Evolutionary conservation across 2,113 vertebrate species (phyloP), one percentile per base, ranked within the genome.

Genomic region (Probosciger aterrimus): DNA sequence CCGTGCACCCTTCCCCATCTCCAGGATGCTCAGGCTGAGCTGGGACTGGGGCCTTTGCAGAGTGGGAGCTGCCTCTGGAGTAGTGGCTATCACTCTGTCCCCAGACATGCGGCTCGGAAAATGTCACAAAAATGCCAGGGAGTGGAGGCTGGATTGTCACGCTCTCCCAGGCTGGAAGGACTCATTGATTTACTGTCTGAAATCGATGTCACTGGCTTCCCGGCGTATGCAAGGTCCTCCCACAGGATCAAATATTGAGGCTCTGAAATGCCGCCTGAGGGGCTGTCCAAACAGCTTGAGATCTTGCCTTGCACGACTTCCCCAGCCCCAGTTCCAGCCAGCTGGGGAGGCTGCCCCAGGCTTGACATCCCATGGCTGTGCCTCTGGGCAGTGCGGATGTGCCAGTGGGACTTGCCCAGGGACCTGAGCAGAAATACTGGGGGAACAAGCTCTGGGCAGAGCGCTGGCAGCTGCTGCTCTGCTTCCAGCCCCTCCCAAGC

Each of bases 101-200:
- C 55, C 76, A 92, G 80, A 70, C 57, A 31, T 5, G 1, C 0
- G 0, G 44, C 74, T 90, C 0, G 0, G 65, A 39, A 96, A 97
- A 97, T 97, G 95, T 96, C 97, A 96, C 0, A 6, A 73, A 96
- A 97, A 95, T 96, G 92, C 90, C 96, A 94, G 70, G 73, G 65
- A 91, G 52, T 1, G 5, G 7, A 6, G 47, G 74, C 77, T 64
- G 81, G 70, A 82, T 22, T 79, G 60, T 84, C 11, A 1, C 2
- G 11, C 49, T 90, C 68, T 73, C 75, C 47, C 0, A 0, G 88
- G 87, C 76, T 84, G 75, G 57, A 81, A 88, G 69, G n/a, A 80
- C 79, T 67, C 62, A 95, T 94, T 0, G 37, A 94, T 96, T 81
- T 81, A 8, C 79, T 63, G 86, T 31, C 91, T 33, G 76, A 55